Conservation (phyloP, 2,113 vertebrate species). For the Ciconia boyciana region DNA sequence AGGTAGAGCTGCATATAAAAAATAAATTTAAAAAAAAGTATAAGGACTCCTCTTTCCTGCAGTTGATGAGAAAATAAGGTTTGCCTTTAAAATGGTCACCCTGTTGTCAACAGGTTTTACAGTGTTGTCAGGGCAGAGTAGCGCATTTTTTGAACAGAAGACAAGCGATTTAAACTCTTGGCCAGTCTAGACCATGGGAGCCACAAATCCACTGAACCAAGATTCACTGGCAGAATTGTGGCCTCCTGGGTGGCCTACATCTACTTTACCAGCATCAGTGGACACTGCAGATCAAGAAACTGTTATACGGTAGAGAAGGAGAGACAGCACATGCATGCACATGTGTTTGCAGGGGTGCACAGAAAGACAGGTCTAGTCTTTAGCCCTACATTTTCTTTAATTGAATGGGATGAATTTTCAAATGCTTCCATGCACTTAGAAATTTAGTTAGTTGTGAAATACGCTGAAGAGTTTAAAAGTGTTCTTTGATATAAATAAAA, state of each 20-base stretch:
- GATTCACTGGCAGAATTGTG: not conserved
- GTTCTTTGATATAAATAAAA: conserved; percentile 48
- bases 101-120: not conserved
- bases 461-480: conserved; percentile 43
- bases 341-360: not conserved
- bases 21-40: not conserved
- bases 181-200: not conserved
- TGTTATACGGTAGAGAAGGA: not conserved
- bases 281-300: not conserved
- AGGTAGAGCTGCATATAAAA: not conserved
- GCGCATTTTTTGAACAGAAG: not conserved
- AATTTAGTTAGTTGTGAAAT: conserved; percentile 63
- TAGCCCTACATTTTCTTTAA: not conserved
- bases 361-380: not conserved
- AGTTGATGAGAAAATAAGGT: not conserved
- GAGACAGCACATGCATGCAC: not conserved
- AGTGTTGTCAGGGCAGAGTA: not conserved
- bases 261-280: not conserved
- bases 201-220: not conserved
- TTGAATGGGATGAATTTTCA: not conserved
- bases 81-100: not conserved
- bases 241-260: not conserved
- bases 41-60: not conserved
- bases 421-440: not conserved
- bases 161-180: not conserved